phyloP scores from a whole-genome alignment of 2,113 vertebrate genomes.

The Donacobius atricapilla region DNA sequence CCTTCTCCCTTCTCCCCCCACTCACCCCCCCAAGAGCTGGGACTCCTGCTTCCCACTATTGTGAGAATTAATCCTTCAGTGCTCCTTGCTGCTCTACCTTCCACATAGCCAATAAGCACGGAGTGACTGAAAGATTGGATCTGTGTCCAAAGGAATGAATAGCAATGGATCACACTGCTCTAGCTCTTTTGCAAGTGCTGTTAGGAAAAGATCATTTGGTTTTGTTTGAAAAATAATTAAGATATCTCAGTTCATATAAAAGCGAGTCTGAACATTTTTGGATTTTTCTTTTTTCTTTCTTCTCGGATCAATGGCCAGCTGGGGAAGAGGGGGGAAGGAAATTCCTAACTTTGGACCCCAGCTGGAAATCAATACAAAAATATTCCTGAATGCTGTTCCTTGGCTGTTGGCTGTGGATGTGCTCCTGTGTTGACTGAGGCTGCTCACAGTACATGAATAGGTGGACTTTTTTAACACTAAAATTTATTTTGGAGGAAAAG shows the following conservation, averaged over 20 bases:
- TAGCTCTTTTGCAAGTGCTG: neutral
- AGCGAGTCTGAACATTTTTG: neutral
- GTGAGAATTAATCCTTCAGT: slow-evolving; percentile 49
- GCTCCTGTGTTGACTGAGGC: neutral
- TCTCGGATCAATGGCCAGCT: neutral
- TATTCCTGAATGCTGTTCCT: neutral
- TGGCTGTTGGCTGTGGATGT: neutral
- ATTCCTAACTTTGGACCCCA: neutral
- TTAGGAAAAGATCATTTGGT: neutral
- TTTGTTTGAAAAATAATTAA: neutral
- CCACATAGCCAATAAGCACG: neutral
- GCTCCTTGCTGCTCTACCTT: slow-evolving; percentile 24
- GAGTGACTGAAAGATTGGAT: neutral
- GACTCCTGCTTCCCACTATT: slow-evolving; percentile 36
- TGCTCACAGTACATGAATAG: neutral
- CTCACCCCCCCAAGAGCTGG: neutral
- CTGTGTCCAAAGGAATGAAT: neutral
- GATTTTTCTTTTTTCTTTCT: neutral
- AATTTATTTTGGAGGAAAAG: neutral
- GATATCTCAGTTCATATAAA: neutral
- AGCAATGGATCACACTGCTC: neutral
- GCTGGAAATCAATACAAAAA: neutral
- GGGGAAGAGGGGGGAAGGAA: neutral
- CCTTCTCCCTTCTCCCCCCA: neutral
- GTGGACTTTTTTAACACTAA: neutral